phyloP scores from a whole-genome alignment of 2,797 vertebrate species.

The Protonibea diacanthus region DNA sequence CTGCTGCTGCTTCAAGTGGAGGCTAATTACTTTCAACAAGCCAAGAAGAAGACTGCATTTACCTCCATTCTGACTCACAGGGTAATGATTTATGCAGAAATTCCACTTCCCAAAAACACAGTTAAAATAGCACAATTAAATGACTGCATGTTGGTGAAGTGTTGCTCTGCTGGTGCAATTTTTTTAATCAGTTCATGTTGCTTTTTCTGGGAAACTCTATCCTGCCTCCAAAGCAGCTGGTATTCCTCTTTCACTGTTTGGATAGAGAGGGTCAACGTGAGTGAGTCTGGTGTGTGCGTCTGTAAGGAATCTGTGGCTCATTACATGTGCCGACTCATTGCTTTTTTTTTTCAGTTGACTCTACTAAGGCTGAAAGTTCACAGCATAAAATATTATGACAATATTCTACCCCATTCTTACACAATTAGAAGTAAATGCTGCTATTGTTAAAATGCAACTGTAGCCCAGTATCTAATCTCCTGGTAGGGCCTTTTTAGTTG shows the following conservation, averaged over 20 bases:
- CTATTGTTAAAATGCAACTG: conserved; percentile 1
- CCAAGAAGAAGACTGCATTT: conserved; percentile 33
- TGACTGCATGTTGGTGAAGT: conserved; percentile 4
- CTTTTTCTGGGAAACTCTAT: conserved; percentile 22
- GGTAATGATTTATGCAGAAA: conserved; percentile 60
- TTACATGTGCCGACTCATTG: neutral
- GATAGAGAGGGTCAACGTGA: conserved; percentile 23
- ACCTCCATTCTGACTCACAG: conserved; percentile 53
- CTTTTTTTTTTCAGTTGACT: conserved; percentile 2
- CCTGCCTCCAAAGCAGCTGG: conserved; percentile 28
- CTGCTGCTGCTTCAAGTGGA: conserved; percentile 23
- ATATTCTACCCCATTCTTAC: neutral
- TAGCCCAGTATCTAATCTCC: neutral
- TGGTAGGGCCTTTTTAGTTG: neutral
- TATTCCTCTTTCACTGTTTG: conserved; percentile 32
- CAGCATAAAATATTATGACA: neutral
- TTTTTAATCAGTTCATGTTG: conserved; percentile 26
- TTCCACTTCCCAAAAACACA: conserved; percentile 47
- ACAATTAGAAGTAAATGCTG: conserved; percentile 13
- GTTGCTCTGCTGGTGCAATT: conserved; percentile 20
- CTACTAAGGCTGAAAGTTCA: conserved; percentile 10
- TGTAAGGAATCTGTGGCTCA: conserved; percentile 11
- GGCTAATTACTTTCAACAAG: conserved; percentile 43
- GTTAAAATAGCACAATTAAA: conserved; percentile 54
- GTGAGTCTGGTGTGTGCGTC: conserved; percentile 13